Percentiles rank a stretch among this genome's conserved stretches.
phyloP scores from a whole-genome alignment of 2,797 vertebrate genomes.

The Anisognathus igniventris region DNA sequence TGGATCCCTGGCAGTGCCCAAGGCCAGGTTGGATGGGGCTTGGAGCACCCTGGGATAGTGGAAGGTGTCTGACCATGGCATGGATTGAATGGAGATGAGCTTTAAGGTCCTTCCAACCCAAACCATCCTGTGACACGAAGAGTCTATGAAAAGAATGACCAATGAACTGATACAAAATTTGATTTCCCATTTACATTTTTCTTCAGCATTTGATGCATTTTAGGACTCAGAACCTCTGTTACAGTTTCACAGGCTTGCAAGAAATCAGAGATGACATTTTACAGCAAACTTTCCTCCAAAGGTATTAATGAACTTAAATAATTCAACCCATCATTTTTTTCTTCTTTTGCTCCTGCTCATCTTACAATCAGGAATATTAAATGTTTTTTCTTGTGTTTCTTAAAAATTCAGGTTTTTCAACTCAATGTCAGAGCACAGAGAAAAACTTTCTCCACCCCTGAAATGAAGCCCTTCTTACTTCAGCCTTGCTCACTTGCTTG shows the following conservation, averaged over 20 bases:
- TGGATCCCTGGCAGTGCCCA: not conserved
- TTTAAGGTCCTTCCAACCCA: not conserved
- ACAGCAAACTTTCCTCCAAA: not conserved
- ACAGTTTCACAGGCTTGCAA: not conserved
- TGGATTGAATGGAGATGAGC: not conserved
- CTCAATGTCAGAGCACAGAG: not conserved
- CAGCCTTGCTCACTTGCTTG: not conserved
- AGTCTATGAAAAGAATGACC: not conserved
- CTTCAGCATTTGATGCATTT: not conserved
- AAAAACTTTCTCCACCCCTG: not conserved
- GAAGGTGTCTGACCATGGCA: not conserved
- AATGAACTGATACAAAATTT: not conserved
- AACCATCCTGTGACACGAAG: not conserved
- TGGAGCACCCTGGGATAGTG: accelerated
- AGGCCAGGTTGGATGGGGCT: accelerated
- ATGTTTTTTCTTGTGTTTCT: not conserved
- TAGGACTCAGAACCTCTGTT: not conserved
- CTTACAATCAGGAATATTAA: not conserved
- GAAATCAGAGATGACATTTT: not conserved
- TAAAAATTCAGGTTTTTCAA: not conserved
- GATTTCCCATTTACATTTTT: not conserved
- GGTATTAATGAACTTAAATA: not conserved
- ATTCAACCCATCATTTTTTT: not conserved
- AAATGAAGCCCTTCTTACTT: not conserved
- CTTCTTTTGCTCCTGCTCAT: not conserved